Evolutionary conservation across 2,888 invertebrate genomes (phyloP).

Genomic region (Parapristionchus giblindavisi): DNA sequence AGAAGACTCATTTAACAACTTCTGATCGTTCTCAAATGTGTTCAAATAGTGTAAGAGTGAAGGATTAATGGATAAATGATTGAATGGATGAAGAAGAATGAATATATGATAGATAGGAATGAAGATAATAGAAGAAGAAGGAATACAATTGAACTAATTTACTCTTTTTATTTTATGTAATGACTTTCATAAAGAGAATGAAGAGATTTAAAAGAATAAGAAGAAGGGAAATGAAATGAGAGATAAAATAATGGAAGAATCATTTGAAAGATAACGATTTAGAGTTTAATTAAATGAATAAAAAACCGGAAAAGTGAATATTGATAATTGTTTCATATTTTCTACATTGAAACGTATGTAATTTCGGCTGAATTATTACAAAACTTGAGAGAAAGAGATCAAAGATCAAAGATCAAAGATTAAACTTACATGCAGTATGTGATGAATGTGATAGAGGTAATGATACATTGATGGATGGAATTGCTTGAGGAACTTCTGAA

Average conservation of each 20-base stretch:
- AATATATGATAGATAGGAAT: neutral
- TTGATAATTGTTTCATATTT: neutral
- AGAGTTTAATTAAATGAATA: too few species aligned
- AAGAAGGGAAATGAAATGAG: too few species aligned
- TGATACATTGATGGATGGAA: conserved; percentile 30
- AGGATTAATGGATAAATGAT: too few species aligned
- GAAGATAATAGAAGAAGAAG: neutral
- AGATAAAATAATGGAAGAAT: too few species aligned
- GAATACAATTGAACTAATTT: neutral
- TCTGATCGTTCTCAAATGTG: neutral
- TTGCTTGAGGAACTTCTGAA: conserved; percentile 32
- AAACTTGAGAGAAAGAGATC: neutral
- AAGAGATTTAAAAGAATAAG: neutral
- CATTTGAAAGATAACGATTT: too few species aligned
- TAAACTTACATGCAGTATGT: conserved; percentile 23
- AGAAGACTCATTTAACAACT: neutral
- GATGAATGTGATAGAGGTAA: conserved; percentile 25
- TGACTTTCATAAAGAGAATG: neutral
- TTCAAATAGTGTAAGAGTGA: neutral
- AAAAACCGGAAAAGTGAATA: too few species aligned
- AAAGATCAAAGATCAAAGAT: neutral
- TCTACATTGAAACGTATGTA: neutral
- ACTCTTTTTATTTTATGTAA: neutral
- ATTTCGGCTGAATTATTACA: neutral
- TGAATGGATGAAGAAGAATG: neutral